Evolutionary conservation across 2,113 vertebrate genomes (phyloP).

Genomic region (Mola mola): DNA sequence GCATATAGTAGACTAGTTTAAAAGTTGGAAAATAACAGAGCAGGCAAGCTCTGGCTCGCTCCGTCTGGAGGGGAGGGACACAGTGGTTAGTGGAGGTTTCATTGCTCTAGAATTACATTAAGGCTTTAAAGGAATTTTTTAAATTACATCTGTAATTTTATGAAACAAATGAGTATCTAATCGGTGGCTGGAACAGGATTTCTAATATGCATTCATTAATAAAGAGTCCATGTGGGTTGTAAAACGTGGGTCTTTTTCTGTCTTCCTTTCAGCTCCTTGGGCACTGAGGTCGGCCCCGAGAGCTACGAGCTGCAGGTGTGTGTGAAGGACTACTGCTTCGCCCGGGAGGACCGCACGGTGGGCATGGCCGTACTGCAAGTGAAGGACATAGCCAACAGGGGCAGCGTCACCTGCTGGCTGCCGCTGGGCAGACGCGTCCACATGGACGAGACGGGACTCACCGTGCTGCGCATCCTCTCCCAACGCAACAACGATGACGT

Average conservation of each 20-base stretch:
- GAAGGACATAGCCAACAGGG: constrained; percentile 86
- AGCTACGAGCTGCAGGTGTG: constrained; percentile 97
- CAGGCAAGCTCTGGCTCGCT: no score
- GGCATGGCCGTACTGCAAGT: constrained; percentile 93
- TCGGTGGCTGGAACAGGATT: no score
- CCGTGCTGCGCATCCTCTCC: constrained; percentile 95
- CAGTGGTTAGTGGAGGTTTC: no score
- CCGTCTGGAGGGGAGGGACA: no score
- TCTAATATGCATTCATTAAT: no score
- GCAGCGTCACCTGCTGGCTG: constrained; percentile 90
- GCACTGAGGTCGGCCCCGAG: constrained; percentile 90
- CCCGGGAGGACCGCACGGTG: constrained; percentile 93
- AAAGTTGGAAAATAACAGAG: no score
- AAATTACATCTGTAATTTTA: no score
- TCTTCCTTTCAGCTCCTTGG: constrained; percentile 83
- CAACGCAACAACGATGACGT: constrained; percentile 98
- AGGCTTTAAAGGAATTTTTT: no score
- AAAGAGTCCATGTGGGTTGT: no score
- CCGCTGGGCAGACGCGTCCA: constrained; percentile 91
- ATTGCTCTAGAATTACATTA: no score
- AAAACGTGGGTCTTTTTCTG: not conserved
- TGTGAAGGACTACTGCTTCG: constrained; percentile 99
- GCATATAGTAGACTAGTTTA: no score
- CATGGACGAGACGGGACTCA: constrained; percentile 98
- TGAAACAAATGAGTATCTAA: no score